Base-by-base conservation (phyloP, 2,797 vertebrate species). In the Champsocephalus gunnari region DNA sequence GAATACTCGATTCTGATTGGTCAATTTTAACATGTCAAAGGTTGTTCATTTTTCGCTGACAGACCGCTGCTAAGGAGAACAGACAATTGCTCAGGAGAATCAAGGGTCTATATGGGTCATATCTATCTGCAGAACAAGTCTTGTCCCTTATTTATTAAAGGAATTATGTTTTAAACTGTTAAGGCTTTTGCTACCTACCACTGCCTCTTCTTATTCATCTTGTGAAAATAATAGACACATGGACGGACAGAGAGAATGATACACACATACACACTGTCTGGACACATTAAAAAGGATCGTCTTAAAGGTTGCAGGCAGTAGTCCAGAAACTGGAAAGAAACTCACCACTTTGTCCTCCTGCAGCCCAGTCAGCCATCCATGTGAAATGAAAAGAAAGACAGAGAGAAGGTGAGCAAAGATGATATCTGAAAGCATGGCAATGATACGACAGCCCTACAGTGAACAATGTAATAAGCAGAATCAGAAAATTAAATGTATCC, bases 291-390 rank as follows among this genome's bases (percentile, higher is more conserved):
- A 72, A 64, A 43, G 16, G 60, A 59, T 47, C 14, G 66, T 74
- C 74, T 73, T 50, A 48, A 68, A 67, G 77, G 76, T 82, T 80
- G 38, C 71, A 80, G 75, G 62, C 67, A 67, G 67, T 51, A 56
- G 66, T 66, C 68, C 48, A 56, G 48, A 66, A 71, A 71, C 77
- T 34, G 76, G 69, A 28, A 59, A 70, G 71, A 82, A 80, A 53
- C 97, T 98, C 96, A 99, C 97, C 97, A 99, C 97, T 98, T 98
- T 99, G 94, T 99, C 96, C 94, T 98, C 97, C 97, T 98, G 96
- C 95, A 94, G 94, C 94, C 88, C 94, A 95, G 95, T 84, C 86
- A 90, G 84, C 73, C 94, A 94, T 95, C 95, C 96, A 81, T 86
- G 76, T 49, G 64, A 63, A 69, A 83, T 84, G 74, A 76, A 80